These are phyloP conservation scores for Mythimna impura DNA, from an alignment of 2,888 invertebrate genomes.

Conservation along the genomic window DNA sequence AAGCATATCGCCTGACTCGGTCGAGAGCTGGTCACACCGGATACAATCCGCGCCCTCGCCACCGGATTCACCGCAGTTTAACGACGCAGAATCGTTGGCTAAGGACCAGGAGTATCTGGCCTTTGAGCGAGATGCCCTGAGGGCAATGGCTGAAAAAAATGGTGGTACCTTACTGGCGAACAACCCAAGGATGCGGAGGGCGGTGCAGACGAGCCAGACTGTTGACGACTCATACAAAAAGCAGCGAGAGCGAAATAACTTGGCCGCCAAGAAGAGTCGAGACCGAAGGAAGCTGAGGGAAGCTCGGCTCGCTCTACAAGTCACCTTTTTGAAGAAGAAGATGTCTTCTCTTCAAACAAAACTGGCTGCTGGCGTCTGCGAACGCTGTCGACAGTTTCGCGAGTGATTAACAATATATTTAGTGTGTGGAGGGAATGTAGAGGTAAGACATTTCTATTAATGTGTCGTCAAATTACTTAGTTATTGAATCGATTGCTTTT, in stretches of 20 bases:
- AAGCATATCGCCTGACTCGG: conserved; percentile 73
- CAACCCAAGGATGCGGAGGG: conserved; percentile 91
- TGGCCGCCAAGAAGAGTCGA: conserved; percentile 97
- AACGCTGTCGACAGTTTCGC: conserved; percentile 69
- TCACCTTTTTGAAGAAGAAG: conserved; percentile 96
- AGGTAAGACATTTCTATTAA: too few species aligned
- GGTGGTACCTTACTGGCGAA: conserved; percentile 89
- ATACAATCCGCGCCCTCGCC: conserved; percentile 77
- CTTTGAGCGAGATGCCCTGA: conserved; percentile 93
- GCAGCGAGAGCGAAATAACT: conserved; percentile 96
- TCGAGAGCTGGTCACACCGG: conserved; percentile 69
- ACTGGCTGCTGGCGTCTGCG: conserved; percentile 88
- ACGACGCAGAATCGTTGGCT: conserved; percentile 70
- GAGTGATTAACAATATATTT: conserved; percentile 71
- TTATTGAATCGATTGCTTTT: too few species aligned
- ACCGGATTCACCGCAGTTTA: conserved; percentile 79
- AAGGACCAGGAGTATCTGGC: conserved; percentile 92
- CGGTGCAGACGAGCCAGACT: conserved; percentile 77
- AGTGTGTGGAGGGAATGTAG: too few species aligned
- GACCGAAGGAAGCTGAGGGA: conserved; percentile 97
- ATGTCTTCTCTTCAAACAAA: conserved; percentile 94
- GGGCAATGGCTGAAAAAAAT: conserved; percentile 92
- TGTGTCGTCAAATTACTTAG: too few species aligned
- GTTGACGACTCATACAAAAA: conserved; percentile 94
- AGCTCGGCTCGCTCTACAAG: conserved; percentile 95